phyloP scores from a whole-genome alignment of 2,797 vertebrate genomes.

The Petrocephalus schoutedeni region DNA sequence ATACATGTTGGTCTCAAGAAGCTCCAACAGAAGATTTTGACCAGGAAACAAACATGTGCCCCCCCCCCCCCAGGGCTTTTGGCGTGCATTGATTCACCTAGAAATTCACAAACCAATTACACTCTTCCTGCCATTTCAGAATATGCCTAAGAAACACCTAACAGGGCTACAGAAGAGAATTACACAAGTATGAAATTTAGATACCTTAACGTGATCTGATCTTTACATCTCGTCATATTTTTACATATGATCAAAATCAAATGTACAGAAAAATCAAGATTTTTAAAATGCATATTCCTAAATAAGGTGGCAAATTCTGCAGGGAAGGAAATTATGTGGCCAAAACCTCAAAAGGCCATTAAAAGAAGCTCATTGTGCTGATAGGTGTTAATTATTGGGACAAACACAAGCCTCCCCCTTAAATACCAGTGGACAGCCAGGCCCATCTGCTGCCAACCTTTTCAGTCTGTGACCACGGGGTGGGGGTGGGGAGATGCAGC shows the following conservation, averaged over 20 bases:
- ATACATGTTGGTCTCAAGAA: background rate
- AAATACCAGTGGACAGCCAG: conserved; percentile 17
- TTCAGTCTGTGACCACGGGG: conserved; percentile 22
- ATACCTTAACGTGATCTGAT: background rate
- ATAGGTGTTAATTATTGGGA: background rate
- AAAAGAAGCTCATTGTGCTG: background rate
- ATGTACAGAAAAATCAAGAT: background rate
- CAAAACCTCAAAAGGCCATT: background rate
- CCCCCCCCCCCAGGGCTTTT: background rate
- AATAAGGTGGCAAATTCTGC: background rate
- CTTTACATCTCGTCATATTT: background rate
- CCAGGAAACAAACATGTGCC: background rate
- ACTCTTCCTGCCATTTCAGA: background rate
- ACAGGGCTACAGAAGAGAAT: background rate
- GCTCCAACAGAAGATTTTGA: background rate
- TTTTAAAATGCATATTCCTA: background rate
- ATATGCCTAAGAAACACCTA: background rate
- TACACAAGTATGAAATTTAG: background rate
- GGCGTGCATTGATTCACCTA: background rate
- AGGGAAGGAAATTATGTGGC: background rate
- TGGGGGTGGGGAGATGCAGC: conserved; percentile 31
- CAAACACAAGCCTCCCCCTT: background rate
- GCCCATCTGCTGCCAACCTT: conserved; percentile 36
- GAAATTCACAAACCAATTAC: background rate
- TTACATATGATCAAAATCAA: background rate